Evolutionary conservation across 2,113 vertebrate genomes (phyloP).

Genomic region (Helogale parvula): DNA sequence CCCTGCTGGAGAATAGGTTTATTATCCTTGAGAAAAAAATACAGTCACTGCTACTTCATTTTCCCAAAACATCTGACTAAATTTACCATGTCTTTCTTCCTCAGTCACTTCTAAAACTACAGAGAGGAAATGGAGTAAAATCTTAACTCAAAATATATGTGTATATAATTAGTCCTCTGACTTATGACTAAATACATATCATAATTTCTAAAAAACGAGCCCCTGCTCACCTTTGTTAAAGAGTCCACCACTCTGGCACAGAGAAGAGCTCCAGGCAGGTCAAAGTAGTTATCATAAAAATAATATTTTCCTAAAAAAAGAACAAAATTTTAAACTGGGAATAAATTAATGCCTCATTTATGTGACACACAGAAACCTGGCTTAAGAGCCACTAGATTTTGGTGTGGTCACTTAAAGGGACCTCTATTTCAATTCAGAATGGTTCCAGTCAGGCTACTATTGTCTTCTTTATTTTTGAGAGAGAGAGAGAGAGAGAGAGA

Average conservation of each 20-base stretch:
- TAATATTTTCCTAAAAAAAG: constrained; percentile 93
- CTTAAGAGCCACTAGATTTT: background rate
- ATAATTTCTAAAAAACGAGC: background rate
- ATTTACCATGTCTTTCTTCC: constrained; percentile 8
- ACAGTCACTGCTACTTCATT: constrained; percentile 20
- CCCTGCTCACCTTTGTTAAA: constrained; percentile 90
- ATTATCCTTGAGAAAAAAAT: background rate
- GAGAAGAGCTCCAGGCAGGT: constrained; percentile 94
- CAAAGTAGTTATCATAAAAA: constrained; percentile 98
- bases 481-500: too few relatives aligned
- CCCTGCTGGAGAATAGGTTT: constrained; percentile 78
- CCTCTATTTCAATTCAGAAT: background rate
- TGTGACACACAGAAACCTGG: background rate
- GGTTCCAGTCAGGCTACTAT: background rate
- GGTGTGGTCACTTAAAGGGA: background rate
- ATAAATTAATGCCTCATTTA: background rate
- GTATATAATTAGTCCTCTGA: background rate
- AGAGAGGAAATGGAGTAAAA: constrained; percentile 23
- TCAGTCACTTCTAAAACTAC: constrained; percentile 57
- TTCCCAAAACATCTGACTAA: constrained; percentile 42
- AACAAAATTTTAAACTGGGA: constrained; percentile 18
- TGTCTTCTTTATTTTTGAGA: background rate
- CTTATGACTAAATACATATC: background rate
- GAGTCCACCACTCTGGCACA: constrained; percentile 94
- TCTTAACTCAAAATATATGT: background rate